A percentile compares a stretch with the other conserved stretches of the same genome.
phyloP scores from a whole-genome alignment of 2,888 invertebrate genomes.

The Tanytarsus gracilentus region DNA sequence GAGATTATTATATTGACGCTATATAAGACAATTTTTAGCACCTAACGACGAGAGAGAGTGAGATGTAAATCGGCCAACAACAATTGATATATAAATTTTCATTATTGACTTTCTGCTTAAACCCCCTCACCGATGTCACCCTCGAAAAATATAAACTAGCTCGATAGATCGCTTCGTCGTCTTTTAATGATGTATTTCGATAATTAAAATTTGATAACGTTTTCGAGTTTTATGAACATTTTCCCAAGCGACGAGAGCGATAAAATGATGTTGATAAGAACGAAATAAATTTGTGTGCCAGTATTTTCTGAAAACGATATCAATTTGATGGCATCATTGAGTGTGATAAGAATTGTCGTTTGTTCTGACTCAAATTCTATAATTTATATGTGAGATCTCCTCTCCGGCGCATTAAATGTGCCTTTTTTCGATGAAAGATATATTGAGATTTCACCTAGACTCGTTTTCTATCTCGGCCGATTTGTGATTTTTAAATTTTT shows the following conservation, averaged over 20 bases:
- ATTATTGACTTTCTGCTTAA: too few relatives aligned
- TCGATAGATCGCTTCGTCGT: too few relatives aligned
- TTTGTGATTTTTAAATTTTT: not conserved
- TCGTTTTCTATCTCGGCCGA: too few relatives aligned
- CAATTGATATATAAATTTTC: too few relatives aligned
- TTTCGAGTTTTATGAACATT: slow-evolving; percentile 20
- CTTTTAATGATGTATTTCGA: slow-evolving; percentile 14
- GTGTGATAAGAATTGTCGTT: slow-evolving; percentile 19
- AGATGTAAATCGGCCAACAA: too few relatives aligned
- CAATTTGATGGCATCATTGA: slow-evolving; percentile 23
- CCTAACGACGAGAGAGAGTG: too few relatives aligned
- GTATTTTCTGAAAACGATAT: slow-evolving; percentile 14
- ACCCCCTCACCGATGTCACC: too few relatives aligned
- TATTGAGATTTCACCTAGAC: too few relatives aligned
- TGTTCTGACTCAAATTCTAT: not conserved
- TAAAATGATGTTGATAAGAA: slow-evolving; percentile 14
- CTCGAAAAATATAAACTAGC: too few relatives aligned
- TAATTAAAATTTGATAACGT: slow-evolving; percentile 18
- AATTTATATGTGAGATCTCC: not conserved
- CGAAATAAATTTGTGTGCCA: slow-evolving; percentile 24
- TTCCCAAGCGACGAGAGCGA: slow-evolving; percentile 4
- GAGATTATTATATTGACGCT: too few relatives aligned
- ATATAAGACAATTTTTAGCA: too few relatives aligned
- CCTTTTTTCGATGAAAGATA: not conserved
- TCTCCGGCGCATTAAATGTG: not conserved